phyloP scores from a whole-genome alignment of 2,888 invertebrate genomes.

The Megalurothrips usitatus region DNA sequence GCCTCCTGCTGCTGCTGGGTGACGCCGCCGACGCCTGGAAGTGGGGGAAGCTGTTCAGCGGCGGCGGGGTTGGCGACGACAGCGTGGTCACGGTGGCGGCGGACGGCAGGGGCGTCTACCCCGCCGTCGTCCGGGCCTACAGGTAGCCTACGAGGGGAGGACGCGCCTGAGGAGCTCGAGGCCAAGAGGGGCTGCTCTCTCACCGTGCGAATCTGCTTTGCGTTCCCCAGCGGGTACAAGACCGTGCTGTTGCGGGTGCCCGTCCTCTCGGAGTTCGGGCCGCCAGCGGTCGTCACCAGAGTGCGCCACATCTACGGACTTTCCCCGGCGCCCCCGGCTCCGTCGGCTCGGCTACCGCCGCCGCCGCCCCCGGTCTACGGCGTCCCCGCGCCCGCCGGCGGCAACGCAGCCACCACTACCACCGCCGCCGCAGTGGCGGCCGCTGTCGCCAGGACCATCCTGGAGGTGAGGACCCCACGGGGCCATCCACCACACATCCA shows the following conservation, averaged over 20 bases:
- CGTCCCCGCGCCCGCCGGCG: neutral
- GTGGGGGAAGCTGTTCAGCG: neutral
- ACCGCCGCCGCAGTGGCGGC: neutral
- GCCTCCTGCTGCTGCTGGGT: no score
- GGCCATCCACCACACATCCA: no score
- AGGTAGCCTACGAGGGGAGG: neutral
- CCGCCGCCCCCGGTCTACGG: neutral
- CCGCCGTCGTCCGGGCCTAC: neutral
- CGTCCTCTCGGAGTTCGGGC: neutral
- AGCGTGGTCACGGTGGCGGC: conserved; percentile 15
- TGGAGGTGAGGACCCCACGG: neutral
- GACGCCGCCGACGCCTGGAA: neutral
- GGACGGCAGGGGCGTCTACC: conserved; percentile 5
- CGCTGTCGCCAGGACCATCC: neutral
- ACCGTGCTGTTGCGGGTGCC: neutral
- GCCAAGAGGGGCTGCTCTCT: neutral
- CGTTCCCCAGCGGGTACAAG: neutral
- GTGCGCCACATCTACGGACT: neutral
- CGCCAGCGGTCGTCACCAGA: neutral
- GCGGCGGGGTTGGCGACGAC: neutral
- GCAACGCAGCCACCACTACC: neutral
- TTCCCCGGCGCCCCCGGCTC: neutral
- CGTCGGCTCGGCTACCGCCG: neutral
- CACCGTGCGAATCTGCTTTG: neutral
- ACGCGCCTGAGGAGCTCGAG: no score